Evolutionary conservation across 1,140 invertebrate genomes (phyloP).

Genomic region (Drosophila eugracilis): DNA sequence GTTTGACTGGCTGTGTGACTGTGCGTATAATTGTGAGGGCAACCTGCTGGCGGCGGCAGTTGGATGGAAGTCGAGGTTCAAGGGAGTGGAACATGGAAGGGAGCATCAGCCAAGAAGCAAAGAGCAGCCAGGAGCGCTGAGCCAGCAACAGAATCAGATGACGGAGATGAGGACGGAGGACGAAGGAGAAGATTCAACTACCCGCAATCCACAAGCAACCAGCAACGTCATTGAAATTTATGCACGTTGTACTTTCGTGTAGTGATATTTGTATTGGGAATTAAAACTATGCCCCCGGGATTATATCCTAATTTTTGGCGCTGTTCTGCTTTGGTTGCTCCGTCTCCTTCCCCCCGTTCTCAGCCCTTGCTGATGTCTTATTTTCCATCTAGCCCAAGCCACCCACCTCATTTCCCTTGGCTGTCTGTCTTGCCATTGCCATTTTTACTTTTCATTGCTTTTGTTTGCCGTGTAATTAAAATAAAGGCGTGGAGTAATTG

Average conservation of each 20-base stretch:
- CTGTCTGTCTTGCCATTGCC: conserved; percentile 43
- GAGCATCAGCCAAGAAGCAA: conserved; percentile 27
- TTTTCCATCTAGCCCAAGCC: background rate
- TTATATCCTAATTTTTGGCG: conserved; percentile 78
- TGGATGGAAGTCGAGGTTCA: background rate
- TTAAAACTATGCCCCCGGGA: conserved; percentile 82
- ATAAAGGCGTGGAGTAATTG: conserved; percentile 83
- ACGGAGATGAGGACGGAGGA: conserved; percentile 5
- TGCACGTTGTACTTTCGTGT: conserved; percentile 82
- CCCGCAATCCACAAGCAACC: conserved; percentile 42
- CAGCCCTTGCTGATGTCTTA: conserved; percentile 20
- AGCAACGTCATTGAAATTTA: conserved; percentile 81
- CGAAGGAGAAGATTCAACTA: conserved; percentile 9
- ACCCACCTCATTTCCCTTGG: conserved; percentile 8
- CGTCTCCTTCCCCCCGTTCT: background rate
- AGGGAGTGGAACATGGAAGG: conserved; percentile 3
- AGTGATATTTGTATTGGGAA: conserved; percentile 84
- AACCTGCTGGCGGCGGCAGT: conserved; percentile 46
- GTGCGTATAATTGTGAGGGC: conserved; percentile 76
- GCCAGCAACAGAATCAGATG: conserved; percentile 41
- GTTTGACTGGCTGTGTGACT: conserved; percentile 62
- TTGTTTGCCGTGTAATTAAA: conserved; percentile 81
- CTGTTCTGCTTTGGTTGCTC: conserved; percentile 42
- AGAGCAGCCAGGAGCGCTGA: conserved; percentile 50
- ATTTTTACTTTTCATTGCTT: conserved; percentile 81